Evolutionary conservation across 2,797 vertebrate genomes (phyloP).

Genomic region (Dipus sagitta): DNA sequence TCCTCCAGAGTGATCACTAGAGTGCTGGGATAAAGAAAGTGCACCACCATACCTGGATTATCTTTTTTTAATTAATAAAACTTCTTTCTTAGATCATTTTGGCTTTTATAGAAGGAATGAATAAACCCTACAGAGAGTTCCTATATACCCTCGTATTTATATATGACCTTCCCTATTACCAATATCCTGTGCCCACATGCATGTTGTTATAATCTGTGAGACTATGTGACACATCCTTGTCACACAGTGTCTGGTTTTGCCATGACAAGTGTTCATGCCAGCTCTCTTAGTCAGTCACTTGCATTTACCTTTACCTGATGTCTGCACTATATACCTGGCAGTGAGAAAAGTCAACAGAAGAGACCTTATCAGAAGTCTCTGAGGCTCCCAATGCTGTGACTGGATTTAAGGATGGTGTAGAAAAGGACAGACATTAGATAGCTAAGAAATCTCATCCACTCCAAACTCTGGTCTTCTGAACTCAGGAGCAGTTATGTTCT

Average conservation of each 20-base stretch:
- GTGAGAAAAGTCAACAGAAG: neutral
- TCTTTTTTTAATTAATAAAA: neutral
- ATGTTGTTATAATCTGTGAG: neutral
- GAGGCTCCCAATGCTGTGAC: neutral
- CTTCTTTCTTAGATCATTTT: neutral
- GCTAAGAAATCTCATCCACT: neutral
- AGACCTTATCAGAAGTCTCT: neutral
- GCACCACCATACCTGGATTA: no score
- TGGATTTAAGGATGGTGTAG: no score
- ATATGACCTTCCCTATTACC: no score
- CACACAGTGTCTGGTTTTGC: neutral
- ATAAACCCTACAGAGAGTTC: neutral
- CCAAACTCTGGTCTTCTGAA: neutral
- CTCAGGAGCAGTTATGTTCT: neutral
- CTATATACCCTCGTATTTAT: neutral
- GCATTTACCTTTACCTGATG: neutral
- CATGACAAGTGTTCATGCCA: neutral
- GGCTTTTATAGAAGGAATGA: neutral
- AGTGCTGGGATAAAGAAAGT: no score
- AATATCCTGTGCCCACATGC: no score
- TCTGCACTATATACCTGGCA: fast-evolving
- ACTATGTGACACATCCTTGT: neutral
- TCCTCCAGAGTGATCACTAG: no score
- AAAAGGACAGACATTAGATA: neutral
- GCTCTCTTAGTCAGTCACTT: neutral